phyloP scores from a whole-genome alignment of 2,797 vertebrate species.

The Aplochiton taeniatus region DNA sequence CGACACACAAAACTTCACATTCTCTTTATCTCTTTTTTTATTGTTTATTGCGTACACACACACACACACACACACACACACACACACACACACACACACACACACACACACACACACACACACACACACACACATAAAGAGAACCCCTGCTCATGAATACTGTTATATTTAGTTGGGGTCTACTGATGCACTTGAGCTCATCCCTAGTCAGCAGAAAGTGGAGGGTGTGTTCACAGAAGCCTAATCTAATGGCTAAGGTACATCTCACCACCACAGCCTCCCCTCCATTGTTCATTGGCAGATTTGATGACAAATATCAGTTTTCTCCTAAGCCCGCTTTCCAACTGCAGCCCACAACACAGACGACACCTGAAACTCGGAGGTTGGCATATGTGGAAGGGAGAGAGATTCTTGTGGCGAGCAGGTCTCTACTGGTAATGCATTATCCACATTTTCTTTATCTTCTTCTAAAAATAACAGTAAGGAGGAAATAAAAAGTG shows the following conservation, averaged over 20 bases:
- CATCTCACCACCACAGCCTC: constrained; percentile 20
- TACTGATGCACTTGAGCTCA: constrained; percentile 37
- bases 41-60: neutral
- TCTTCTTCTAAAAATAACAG: constrained; percentile 21
- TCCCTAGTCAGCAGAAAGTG: constrained; percentile 42
- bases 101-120: constrained; percentile 18
- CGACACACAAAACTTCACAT: neutral
- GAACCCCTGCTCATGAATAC: constrained; percentile 16
- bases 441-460: constrained; percentile 30
- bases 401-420: constrained; percentile 10
- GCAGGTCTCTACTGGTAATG: too few species aligned
- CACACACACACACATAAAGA: constrained; percentile 5
- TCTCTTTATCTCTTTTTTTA: neutral
- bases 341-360: constrained; percentile 27
- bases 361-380: constrained; percentile 26
- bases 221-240: constrained; percentile 16
- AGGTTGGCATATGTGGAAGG: neutral
- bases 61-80: neutral
- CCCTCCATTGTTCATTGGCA: constrained; percentile 47
- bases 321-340: constrained; percentile 42
- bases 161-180: constrained; percentile 47
- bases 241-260: constrained; percentile 31
- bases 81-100: constrained; percentile 26
- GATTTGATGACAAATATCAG: constrained; percentile 49
- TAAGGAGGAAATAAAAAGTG: constrained; percentile 23